Percentiles rank a stretch among this genome's conserved stretches.
Evolutionary conservation across 2,888 invertebrate genomes (phyloP).

Genomic region (Pharmacophagus antenor): DNA sequence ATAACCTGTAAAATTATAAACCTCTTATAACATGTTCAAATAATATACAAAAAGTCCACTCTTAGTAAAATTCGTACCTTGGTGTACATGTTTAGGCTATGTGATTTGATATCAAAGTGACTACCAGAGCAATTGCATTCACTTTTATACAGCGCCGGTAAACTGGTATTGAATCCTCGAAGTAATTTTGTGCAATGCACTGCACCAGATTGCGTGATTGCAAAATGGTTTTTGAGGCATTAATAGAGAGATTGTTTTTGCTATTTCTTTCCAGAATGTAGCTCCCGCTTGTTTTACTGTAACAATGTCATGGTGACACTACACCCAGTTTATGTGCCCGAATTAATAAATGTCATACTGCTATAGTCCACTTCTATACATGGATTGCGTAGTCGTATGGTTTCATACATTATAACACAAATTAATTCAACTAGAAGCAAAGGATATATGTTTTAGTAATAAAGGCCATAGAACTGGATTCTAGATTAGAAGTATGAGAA

Average conservation of each 20-base stretch:
- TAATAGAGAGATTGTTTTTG: constrained; percentile 35
- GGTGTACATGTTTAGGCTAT: constrained; percentile 58
- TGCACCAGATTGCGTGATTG: constrained; percentile 28
- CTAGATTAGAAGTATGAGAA: constrained; percentile 4
- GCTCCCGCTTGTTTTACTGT: constrained; percentile 37
- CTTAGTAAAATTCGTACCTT: constrained; percentile 49
- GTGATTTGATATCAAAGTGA: constrained; percentile 57
- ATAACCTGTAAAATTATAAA: constrained; percentile 51
- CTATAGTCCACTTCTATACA: constrained; percentile 27
- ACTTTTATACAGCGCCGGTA: constrained; percentile 64
- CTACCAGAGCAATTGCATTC: constrained; percentile 53
- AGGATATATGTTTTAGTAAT: constrained; percentile 23
- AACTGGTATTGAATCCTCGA: constrained; percentile 62
- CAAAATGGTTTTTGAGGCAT: constrained; percentile 37
- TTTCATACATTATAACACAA: constrained; percentile 24
- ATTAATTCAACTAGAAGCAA: constrained; percentile 23
- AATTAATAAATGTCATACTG: constrained; percentile 28
- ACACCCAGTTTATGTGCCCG: constrained; percentile 36
- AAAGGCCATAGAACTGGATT: constrained; percentile 11
- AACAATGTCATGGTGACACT: constrained; percentile 51
- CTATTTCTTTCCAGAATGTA: constrained; percentile 6
- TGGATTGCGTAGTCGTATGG: constrained; percentile 24
- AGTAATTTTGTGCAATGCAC: constrained; percentile 49
- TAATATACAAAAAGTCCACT: constrained; percentile 3
- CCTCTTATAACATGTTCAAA: constrained; percentile 1